Percentiles rank a stretch among this genome's conserved stretches.
Evolutionary conservation across 2,113 vertebrate genomes (phyloP).

Genomic region (Ancistrus triradiatus): DNA sequence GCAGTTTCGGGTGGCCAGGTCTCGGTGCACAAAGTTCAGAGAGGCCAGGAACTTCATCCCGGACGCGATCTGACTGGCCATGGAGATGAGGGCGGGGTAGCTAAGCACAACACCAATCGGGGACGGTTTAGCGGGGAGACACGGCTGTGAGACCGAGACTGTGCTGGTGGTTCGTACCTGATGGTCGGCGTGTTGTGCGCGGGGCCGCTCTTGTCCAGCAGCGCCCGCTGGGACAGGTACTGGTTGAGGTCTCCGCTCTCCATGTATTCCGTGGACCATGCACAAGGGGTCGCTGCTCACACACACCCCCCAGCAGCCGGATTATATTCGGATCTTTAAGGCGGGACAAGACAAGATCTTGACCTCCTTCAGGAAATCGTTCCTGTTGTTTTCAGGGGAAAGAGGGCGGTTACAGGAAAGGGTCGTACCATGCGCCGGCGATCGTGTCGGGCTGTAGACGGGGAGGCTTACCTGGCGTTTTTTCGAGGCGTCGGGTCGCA

Average conservation of each 20-base stretch:
- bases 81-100: constrained; percentile 80
- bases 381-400: constrained; percentile 59
- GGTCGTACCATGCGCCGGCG: no score
- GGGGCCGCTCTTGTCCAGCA: constrained; percentile 74
- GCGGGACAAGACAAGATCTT: constrained; percentile 89
- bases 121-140: neutral
- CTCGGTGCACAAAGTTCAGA: constrained; percentile 87
- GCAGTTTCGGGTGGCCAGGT: constrained; percentile 87
- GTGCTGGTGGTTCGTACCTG: constrained; percentile 62
- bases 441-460: neutral
- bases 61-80: constrained; percentile 85
- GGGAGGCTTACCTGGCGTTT: constrained; percentile 77
- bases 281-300: constrained; percentile 84
- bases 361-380: constrained; percentile 88
- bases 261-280: constrained; percentile 95
- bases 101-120: constrained; percentile 52
- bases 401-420: neutral
- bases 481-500: constrained; percentile 87
- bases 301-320: constrained; percentile 85
- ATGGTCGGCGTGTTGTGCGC: constrained; percentile 71
- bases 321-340: constrained; percentile 91
- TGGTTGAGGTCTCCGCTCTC: constrained; percentile 90
- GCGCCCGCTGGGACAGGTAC: constrained; percentile 79
- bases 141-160: neutral
- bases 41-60: constrained; percentile 90